Evolutionary conservation across 2,797 vertebrate genomes (phyloP).

Genomic region (Falco columbarius): DNA sequence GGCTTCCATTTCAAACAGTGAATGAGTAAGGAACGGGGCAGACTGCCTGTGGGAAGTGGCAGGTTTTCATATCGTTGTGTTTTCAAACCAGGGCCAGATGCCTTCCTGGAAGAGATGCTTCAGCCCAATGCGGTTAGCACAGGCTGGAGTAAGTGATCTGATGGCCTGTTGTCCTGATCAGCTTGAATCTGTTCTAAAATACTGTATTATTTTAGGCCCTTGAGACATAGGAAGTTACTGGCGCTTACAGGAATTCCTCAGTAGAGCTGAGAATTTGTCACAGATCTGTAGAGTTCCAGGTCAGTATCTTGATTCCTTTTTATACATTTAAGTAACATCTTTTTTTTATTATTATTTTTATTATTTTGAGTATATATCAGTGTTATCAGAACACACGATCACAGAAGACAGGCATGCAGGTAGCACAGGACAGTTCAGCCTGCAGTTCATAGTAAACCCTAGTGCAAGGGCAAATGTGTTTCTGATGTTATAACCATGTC

Average conservation of each 20-base stretch:
- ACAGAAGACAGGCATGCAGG: background rate
- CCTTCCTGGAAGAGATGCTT: background rate
- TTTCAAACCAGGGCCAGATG: background rate
- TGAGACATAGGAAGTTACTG: background rate
- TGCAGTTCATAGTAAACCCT: background rate
- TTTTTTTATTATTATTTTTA: background rate
- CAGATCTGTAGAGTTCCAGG: background rate
- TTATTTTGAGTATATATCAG: background rate
- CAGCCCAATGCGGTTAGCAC: background rate
- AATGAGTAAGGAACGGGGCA: background rate
- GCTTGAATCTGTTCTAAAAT: background rate
- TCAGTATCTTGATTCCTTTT: background rate
- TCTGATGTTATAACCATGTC: background rate
- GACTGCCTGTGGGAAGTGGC: background rate
- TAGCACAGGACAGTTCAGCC: background rate
- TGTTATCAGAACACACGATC: background rate
- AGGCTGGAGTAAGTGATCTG: background rate
- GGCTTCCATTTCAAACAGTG: background rate
- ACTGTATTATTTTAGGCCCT: background rate
- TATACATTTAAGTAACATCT: background rate
- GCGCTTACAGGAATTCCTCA: background rate
- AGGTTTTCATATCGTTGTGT: fast-evolving
- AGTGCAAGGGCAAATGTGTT: background rate
- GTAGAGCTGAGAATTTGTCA: background rate
- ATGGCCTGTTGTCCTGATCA: background rate